Conservation (phyloP, 2,888 invertebrate species). For the Folsomia candida region DNA sequence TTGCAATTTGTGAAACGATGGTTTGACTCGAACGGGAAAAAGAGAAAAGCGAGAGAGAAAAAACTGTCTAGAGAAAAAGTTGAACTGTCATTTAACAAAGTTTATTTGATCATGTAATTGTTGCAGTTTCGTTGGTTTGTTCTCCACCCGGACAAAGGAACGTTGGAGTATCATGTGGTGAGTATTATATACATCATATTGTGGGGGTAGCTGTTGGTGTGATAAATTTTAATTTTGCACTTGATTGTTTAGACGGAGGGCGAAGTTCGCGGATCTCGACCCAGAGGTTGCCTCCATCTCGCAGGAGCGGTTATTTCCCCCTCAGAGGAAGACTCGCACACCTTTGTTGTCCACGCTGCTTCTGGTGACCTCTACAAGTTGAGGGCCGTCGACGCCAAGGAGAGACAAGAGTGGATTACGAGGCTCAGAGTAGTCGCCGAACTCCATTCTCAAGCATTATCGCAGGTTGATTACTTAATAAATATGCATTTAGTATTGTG, state of each 20-base stretch:
- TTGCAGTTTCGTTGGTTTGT: slow-evolving; percentile 87
- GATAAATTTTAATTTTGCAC: neutral
- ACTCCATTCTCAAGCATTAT: slow-evolving; percentile 68
- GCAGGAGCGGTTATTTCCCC: slow-evolving; percentile 93
- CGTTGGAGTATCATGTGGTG: slow-evolving; percentile 87
- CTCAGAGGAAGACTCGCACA: slow-evolving; percentile 94
- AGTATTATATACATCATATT: too few species aligned
- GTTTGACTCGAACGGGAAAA: too few species aligned
- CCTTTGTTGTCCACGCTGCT: slow-evolving; percentile 92
- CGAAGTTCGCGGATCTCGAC: slow-evolving; percentile 57
- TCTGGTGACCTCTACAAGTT: slow-evolving; percentile 87
- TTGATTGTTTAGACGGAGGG: slow-evolving; percentile 52
- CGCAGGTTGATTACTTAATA: slow-evolving; percentile 53
- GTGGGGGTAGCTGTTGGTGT: too few species aligned
- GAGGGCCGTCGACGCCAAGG: slow-evolving; percentile 83
- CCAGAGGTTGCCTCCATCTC: slow-evolving; percentile 74
- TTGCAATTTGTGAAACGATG: too few species aligned
- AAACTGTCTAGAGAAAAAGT: too few species aligned
- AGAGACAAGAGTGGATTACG: slow-evolving; percentile 95
- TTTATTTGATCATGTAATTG: too few species aligned
- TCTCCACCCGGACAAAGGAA: slow-evolving; percentile 84
- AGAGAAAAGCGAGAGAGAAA: too few species aligned
- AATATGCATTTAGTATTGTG: too few species aligned
- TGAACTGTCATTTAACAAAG: too few species aligned
- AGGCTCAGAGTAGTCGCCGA: slow-evolving; percentile 91